These are phyloP conservation scores for Calycopis cecrops DNA, from an alignment of 1,140 invertebrate species.

Conservation along the genomic window DNA sequence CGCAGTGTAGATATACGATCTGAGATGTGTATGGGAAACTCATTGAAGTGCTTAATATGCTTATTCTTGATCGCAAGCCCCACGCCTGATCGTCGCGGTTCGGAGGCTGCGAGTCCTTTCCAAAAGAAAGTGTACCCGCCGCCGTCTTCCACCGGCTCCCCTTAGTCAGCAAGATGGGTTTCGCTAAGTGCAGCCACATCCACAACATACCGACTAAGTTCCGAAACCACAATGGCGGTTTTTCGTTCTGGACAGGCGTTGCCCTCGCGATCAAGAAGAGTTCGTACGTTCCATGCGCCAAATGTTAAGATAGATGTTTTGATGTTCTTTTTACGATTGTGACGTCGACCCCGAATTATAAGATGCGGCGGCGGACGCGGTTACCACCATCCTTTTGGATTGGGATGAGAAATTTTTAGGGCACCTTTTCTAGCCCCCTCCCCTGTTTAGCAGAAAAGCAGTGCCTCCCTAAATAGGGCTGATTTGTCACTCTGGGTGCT, in stretches of 20 bases:
- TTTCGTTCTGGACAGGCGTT: conserved; percentile 32
- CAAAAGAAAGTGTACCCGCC: conserved; percentile 29
- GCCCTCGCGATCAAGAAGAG: conserved; percentile 28
- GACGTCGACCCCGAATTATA: conserved; percentile 18
- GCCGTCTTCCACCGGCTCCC: conserved; percentile 21
- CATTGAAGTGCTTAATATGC: conserved; percentile 9
- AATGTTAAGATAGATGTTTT: conserved; percentile 23
- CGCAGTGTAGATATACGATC: conserved; percentile 19
- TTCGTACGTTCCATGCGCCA: conserved; percentile 33
- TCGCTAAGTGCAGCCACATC: conserved; percentile 31
- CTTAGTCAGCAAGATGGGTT: conserved; percentile 23
- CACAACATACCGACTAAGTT: conserved; percentile 26
- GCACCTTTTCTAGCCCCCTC: conserved; percentile 40
- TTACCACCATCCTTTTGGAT: conserved; percentile 16
- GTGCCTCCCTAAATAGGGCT: conserved; percentile 32
- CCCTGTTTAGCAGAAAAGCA: conserved; percentile 28
- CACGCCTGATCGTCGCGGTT: conserved; percentile 20
- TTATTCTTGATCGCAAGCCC: conserved; percentile 26
- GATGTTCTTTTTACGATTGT: conserved; percentile 19
- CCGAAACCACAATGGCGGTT: conserved; percentile 30
- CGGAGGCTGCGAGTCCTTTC: conserved; percentile 21
- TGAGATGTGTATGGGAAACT: conserved; percentile 21
- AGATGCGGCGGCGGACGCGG: conserved; percentile 25
- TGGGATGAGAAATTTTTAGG: conserved; percentile 28
- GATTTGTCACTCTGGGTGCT: conserved; percentile 31